A percentile compares a stretch with the other conserved stretches of the same genome.
Conservation (phyloP, 1,140 invertebrate species). For the Brachionus angularis region DNA sequence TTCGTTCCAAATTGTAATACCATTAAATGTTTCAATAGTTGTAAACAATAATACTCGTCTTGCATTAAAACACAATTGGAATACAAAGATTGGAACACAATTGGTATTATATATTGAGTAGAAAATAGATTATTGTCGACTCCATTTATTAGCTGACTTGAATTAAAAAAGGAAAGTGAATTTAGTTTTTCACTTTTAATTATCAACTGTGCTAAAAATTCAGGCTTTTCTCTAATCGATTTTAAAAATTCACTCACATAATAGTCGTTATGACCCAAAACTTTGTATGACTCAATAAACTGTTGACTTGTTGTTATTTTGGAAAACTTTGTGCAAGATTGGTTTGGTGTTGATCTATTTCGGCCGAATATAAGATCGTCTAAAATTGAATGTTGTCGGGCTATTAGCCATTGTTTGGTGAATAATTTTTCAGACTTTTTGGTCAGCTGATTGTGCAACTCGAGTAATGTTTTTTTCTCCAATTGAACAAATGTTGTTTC, state of each 20-base stretch:
- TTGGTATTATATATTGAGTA: slow-evolving; percentile 61
- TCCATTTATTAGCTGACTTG: slow-evolving; percentile 47
- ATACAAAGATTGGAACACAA: slow-evolving; percentile 75
- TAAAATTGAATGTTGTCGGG: slow-evolving; percentile 24
- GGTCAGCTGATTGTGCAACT: slow-evolving; percentile 2
- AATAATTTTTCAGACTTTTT: slow-evolving; percentile 32
- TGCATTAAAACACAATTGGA: slow-evolving; percentile 72
- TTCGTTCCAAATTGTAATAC: slow-evolving; percentile 69
- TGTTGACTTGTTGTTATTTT: slow-evolving; percentile 5
- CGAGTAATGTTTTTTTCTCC: neutral
- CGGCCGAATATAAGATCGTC: slow-evolving; percentile 37
- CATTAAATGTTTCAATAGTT: slow-evolving; percentile 74
- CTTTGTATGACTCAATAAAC: slow-evolving; percentile 43
- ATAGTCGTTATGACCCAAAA: slow-evolving; percentile 64
- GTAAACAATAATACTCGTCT: slow-evolving; percentile 74
- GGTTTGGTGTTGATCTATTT: slow-evolving; percentile 6
- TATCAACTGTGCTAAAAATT: slow-evolving; percentile 73
- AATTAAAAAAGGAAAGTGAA: slow-evolving; percentile 52
- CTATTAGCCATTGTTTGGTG: slow-evolving; percentile 30
- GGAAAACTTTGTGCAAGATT: slow-evolving; percentile 40
- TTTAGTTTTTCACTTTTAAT: slow-evolving; percentile 69
- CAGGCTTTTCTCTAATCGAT: slow-evolving; percentile 71
- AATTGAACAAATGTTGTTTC: neutral
- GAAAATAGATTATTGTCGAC: slow-evolving; percentile 36
- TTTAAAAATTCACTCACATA: slow-evolving; percentile 73